Conservation (phyloP, 2,113 vertebrate species). For the Tachysurus fulvidraco region DNA sequence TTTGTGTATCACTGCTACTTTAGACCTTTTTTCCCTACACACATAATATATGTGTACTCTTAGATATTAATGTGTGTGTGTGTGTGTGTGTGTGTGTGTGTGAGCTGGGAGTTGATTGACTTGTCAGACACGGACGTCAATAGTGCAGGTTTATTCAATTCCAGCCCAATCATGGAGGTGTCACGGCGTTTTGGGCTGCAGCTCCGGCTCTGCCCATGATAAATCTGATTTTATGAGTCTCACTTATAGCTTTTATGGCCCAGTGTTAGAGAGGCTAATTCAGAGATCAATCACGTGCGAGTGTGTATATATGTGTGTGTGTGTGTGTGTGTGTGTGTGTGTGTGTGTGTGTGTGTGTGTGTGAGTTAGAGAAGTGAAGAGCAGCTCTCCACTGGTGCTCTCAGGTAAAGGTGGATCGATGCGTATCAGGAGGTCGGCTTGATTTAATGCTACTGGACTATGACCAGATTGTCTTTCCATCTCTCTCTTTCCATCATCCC, state of each 20-base stretch:
- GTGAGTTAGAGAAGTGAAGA: constrained; percentile 2
- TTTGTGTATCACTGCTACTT: neutral
- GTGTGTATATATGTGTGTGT: neutral
- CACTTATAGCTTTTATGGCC: constrained; percentile 58
- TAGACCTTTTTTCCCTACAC: neutral
- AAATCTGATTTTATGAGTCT: constrained; percentile 59
- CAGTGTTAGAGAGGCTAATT: constrained; percentile 55
- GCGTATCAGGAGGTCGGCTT: constrained; percentile 49
- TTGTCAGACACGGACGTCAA: constrained; percentile 52
- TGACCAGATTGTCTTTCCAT: constrained; percentile 56
- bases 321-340: neutral
- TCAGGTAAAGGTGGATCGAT: constrained; percentile 57
- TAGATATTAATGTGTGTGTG: constrained; percentile 25
- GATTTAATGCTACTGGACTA: constrained; percentile 55
- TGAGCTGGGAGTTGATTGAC: constrained; percentile 43
- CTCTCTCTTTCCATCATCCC: constrained; percentile 39
- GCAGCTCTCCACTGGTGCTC: neutral
- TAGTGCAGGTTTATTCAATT: constrained; percentile 56
- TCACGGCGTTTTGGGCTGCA: constrained; percentile 53
- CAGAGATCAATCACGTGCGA: constrained; percentile 55
- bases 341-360: too few relatives aligned
- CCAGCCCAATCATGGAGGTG: constrained; percentile 57
- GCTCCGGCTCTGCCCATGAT: constrained; percentile 43
- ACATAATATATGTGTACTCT: neutral
- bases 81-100: constrained; percentile 33